These are phyloP conservation scores for Myzus persicae DNA, from an alignment of 1,140 invertebrate species.

Conservation along the genomic window DNA sequence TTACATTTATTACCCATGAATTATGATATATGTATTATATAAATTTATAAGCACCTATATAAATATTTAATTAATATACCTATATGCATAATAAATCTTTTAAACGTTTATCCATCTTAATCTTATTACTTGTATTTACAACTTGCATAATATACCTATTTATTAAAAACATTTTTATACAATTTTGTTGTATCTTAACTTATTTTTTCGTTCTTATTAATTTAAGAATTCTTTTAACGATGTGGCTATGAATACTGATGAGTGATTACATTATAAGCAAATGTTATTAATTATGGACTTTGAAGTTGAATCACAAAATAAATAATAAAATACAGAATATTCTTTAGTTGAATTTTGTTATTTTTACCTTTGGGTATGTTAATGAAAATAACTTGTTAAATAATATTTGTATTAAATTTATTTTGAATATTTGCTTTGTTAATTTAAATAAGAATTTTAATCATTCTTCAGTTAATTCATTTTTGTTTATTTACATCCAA, in stretches of 20 bases:
- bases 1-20: too few relatives aligned
- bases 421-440: not conserved
- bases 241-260: not conserved
- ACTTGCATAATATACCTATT: not conserved
- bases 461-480: constrained; percentile 4
- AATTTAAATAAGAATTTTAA: constrained; percentile 5
- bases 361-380: not conserved
- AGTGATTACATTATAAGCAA: not conserved
- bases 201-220: not conserved
- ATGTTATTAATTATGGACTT: constrained; percentile 6
- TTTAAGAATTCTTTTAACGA: not conserved
- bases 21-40: too few relatives aligned
- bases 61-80: not conserved
- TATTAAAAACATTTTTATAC: not conserved
- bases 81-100: not conserved
- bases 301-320: constrained; percentile 6
- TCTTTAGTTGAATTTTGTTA: not conserved
- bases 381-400: constrained; percentile 11
- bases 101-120: not conserved
- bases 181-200: not conserved
- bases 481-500: not conserved
- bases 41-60: not conserved
- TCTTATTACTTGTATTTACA: not conserved
- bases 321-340: constrained; percentile 10
- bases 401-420: not conserved